A percentile compares a stretch with the other conserved stretches of the same genome.
Evolutionary conservation across 30 jellyfish, hydroid and myxozoan species (phyloP).

Genomic region (Pelagia noctiluca): DNA sequence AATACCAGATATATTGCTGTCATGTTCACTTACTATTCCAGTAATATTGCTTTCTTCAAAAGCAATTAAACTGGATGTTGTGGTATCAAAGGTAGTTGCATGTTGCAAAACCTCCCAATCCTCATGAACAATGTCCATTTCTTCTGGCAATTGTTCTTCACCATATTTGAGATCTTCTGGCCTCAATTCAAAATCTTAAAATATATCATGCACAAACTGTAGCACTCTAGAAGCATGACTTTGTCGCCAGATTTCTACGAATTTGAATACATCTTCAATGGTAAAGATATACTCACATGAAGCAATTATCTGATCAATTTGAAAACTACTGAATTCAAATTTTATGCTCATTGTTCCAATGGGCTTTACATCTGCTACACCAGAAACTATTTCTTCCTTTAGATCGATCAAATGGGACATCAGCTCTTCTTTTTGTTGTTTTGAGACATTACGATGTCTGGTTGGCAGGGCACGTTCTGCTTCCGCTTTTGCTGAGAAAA

Average conservation of each 20-base stretch:
- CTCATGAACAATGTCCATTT: slow-evolving; percentile 24
- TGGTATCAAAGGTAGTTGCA: slow-evolving; percentile 24
- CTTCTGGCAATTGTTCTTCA: slow-evolving; percentile 18
- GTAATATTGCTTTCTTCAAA: slow-evolving; percentile 15
- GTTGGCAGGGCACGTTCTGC: slow-evolving; percentile 9
- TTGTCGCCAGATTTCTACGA: background rate
- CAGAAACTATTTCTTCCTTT: background rate
- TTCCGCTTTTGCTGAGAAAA: background rate
- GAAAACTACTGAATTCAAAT: background rate
- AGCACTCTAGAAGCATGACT: slow-evolving; percentile 7
- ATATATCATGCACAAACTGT: background rate
- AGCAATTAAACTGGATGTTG: slow-evolving; percentile 34
- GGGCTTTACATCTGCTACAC: background rate
- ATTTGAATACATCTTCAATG: background rate
- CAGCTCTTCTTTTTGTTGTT: slow-evolving; percentile 13
- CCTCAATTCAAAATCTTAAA: slow-evolving; percentile 20
- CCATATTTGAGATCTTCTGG: slow-evolving; percentile 10
- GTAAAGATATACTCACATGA: background rate
- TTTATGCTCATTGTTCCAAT: background rate
- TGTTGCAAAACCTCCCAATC: slow-evolving; percentile 32
- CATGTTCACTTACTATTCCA: slow-evolving; percentile 24
- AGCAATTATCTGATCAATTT: background rate
- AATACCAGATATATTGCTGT: slow-evolving; percentile 24
- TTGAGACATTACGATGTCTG: slow-evolving; percentile 18
- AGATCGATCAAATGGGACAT: background rate